phyloP scores from a whole-genome alignment of 2,888 invertebrate species.

The Drosophila koepferae region DNA sequence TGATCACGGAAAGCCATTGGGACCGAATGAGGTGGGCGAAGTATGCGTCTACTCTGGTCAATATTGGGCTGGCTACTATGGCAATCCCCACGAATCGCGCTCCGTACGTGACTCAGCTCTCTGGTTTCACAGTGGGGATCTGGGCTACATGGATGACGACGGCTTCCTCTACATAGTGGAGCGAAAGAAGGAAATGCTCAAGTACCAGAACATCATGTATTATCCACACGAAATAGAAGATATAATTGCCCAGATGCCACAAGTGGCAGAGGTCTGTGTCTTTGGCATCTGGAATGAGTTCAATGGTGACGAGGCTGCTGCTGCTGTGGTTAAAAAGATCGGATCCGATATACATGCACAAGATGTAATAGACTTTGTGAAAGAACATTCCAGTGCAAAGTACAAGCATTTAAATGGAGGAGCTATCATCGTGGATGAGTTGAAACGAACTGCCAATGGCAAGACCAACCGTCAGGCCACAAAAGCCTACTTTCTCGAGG shows the following conservation, averaged over 20 bases:
- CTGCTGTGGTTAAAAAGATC: slow-evolving; percentile 68
- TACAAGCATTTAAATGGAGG: slow-evolving; percentile 81
- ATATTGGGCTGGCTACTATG: slow-evolving; percentile 81
- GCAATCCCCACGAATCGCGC: slow-evolving; percentile 68
- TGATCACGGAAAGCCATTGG: slow-evolving; percentile 60
- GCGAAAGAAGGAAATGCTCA: slow-evolving; percentile 81
- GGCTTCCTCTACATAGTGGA: slow-evolving; percentile 77
- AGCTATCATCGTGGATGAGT: slow-evolving; percentile 72
- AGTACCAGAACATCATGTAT: slow-evolving; percentile 75
- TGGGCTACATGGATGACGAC: slow-evolving; percentile 83
- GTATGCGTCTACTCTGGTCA: slow-evolving; percentile 61
- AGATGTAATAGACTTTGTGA: slow-evolving; percentile 75
- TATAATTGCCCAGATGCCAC: slow-evolving; percentile 71
- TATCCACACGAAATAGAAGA: slow-evolving; percentile 81
- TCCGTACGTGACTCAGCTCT: slow-evolving; percentile 67
- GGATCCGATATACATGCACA: slow-evolving; percentile 66
- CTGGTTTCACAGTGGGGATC: slow-evolving; percentile 83
- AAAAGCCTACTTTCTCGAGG: slow-evolving; percentile 53
- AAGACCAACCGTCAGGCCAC: slow-evolving; percentile 68
- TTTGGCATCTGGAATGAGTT: slow-evolving; percentile 77
- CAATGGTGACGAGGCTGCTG: slow-evolving; percentile 80
- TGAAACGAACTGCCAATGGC: slow-evolving; percentile 74
- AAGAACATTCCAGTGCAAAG: slow-evolving; percentile 49
- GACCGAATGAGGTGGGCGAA: slow-evolving; percentile 76
- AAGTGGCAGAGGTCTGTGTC: slow-evolving; percentile 78